These are phyloP conservation scores for Gisinianus flammeolus DNA, from an alignment of 2,888 invertebrate genomes.

Conservation along the genomic window DNA sequence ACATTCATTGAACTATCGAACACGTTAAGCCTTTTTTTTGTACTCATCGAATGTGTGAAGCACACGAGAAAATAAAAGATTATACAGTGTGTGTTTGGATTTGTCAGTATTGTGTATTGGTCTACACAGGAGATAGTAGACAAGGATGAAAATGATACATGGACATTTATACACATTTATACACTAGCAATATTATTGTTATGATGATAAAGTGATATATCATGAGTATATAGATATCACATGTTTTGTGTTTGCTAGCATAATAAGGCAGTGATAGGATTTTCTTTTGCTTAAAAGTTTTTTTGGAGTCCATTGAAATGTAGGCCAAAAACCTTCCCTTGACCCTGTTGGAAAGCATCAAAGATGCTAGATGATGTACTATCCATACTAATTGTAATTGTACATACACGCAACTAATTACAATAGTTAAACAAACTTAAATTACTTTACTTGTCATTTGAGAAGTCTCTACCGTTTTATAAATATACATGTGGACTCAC, in stretches of 20 bases:
- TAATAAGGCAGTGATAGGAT: not conserved
- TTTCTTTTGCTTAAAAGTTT: not conserved
- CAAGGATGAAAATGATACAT: too few relatives aligned
- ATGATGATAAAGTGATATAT: not conserved
- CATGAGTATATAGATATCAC: not conserved
- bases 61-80: too few relatives aligned
- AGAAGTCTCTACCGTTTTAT: not conserved
- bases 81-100: too few relatives aligned
- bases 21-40: too few relatives aligned
- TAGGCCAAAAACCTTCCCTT: constrained; percentile 49
- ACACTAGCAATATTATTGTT: too few relatives aligned
- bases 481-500: too few relatives aligned
- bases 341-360: constrained; percentile 45
- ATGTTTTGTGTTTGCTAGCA: not conserved
- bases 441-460: not conserved
- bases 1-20: too few relatives aligned
- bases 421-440: constrained; percentile 8
- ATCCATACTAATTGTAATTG: constrained; percentile 10
- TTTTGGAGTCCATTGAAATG: constrained; percentile 24
- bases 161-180: too few relatives aligned
- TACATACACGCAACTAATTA: constrained; percentile 9
- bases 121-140: too few relatives aligned
- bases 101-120: too few relatives aligned
- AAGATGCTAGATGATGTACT: constrained; percentile 28
- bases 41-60: too few relatives aligned